Evolutionary conservation across 1,140 invertebrate species (phyloP).

Genomic region (Megalonaias nervosa): DNA sequence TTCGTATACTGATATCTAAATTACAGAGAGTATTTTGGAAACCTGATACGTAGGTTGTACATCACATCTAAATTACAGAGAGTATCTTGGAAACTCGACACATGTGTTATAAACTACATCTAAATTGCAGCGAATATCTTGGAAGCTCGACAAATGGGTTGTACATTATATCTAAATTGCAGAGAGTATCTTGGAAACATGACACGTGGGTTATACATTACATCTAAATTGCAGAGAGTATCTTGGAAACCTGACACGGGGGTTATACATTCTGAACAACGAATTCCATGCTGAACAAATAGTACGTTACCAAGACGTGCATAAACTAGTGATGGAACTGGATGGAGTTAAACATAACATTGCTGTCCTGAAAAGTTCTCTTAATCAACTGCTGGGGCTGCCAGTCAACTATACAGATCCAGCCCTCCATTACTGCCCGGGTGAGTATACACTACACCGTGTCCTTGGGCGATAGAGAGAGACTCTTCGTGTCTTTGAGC

Average conservation of each 20-base stretch:
- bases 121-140: constrained; percentile 5
- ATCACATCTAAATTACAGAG: background rate
- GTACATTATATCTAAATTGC: background rate
- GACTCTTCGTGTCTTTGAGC: too few species aligned
- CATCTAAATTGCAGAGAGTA: constrained; percentile 1
- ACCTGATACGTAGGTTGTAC: background rate
- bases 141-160: constrained; percentile 8
- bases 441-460: too few species aligned
- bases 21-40: background rate
- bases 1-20: background rate
- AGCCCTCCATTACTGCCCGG: too few species aligned
- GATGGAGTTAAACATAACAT: constrained; percentile 5
- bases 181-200: constrained; percentile 13
- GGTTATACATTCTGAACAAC: constrained; percentile 12
- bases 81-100: constrained; percentile 11
- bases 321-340: constrained; percentile 9
- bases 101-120: background rate
- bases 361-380: background rate
- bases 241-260: constrained; percentile 13
- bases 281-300: constrained; percentile 16
- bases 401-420: too few species aligned
- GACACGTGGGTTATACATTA: constrained; percentile 8
- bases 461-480: too few species aligned
- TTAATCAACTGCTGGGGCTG: too few species aligned
- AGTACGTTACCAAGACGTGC: constrained; percentile 18